Evolutionary conservation across 2,113 vertebrate species (phyloP).

Genomic region (Anguilla rostrata): DNA sequence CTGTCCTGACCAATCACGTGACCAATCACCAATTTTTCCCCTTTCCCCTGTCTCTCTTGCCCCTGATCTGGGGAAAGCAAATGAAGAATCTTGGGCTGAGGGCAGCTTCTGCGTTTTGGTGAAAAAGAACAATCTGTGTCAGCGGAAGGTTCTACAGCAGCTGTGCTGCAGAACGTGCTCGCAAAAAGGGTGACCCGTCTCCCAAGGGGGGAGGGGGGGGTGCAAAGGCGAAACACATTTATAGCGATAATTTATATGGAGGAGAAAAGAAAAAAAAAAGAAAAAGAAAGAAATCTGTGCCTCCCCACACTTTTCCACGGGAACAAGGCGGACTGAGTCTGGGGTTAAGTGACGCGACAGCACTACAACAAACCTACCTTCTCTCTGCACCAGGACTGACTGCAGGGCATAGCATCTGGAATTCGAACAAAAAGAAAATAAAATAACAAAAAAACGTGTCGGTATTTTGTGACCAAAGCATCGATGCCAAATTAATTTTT

Average conservation of each 20-base stretch:
- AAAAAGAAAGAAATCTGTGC: conserved; percentile 61
- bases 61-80: conserved; percentile 91
- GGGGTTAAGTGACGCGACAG: conserved; percentile 82
- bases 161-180: conserved; percentile 99
- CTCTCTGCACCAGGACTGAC: conserved; percentile 80
- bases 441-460: conserved; percentile 72
- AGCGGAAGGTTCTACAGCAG: conserved; percentile 98
- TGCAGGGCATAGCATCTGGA: conserved; percentile 83
- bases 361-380: conserved; percentile 99
- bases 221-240: conserved; percentile 32
- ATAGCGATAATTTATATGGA: conserved; percentile 77
- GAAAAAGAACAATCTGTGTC: conserved; percentile 99
- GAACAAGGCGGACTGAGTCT: conserved; percentile 84
- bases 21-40: conserved; percentile 59
- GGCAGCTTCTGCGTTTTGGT: conserved; percentile 99
- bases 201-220: conserved; percentile 43
- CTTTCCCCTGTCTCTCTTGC: conserved; percentile 68
- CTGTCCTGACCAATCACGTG: conserved; percentile 74
- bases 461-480: conserved; percentile 99
- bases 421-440: conserved; percentile 73
- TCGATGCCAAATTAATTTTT: conserved; percentile 95
- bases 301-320: conserved; percentile 72
- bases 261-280: conserved; percentile 33
- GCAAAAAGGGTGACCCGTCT: conserved; percentile 88
- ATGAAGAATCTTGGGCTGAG: conserved; percentile 98